Conservation (phyloP, 2,797 vertebrate species). For the Luscinia luscinia region DNA sequence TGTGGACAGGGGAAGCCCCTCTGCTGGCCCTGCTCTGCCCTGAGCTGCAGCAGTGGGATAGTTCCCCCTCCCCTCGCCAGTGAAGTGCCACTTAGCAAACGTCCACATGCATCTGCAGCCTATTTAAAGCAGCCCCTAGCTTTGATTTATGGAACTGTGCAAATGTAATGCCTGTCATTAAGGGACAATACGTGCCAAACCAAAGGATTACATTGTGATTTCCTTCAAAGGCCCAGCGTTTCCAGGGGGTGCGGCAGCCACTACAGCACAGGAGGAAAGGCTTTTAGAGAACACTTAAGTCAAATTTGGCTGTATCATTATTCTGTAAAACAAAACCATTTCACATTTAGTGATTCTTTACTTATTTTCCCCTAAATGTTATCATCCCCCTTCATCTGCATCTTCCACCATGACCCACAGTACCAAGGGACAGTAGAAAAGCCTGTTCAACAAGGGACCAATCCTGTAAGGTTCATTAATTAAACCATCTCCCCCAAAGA, state of each 20-base stretch:
- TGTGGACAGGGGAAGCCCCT: neutral
- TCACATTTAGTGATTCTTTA: neutral
- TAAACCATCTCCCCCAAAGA: neutral
- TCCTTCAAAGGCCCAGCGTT: slow-evolving; percentile 24
- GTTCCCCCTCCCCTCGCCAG: neutral
- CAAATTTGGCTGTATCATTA: neutral
- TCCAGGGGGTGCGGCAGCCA: neutral
- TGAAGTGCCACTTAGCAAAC: slow-evolving; percentile 57
- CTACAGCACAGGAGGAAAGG: neutral
- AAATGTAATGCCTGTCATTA: slow-evolving; percentile 71
- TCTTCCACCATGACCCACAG: neutral
- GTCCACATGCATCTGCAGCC: slow-evolving; percentile 66
- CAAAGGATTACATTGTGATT: slow-evolving; percentile 58
- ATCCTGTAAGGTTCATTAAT: neutral
- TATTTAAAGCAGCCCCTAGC: slow-evolving; percentile 62
- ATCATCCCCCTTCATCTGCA: neutral
- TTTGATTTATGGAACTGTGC: slow-evolving; percentile 74
- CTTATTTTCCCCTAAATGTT: neutral
- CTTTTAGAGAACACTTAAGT: slow-evolving; percentile 14
- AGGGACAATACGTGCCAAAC: slow-evolving; percentile 57
- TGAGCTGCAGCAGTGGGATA: neutral
- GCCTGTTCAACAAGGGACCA: neutral
- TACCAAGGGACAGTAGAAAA: neutral
- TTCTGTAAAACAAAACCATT: slow-evolving; percentile 12
- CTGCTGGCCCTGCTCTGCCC: slow-evolving; percentile 10